Evolutionary conservation across 2,113 vertebrate species (phyloP).

Genomic region (Pao palembangensis): DNA sequence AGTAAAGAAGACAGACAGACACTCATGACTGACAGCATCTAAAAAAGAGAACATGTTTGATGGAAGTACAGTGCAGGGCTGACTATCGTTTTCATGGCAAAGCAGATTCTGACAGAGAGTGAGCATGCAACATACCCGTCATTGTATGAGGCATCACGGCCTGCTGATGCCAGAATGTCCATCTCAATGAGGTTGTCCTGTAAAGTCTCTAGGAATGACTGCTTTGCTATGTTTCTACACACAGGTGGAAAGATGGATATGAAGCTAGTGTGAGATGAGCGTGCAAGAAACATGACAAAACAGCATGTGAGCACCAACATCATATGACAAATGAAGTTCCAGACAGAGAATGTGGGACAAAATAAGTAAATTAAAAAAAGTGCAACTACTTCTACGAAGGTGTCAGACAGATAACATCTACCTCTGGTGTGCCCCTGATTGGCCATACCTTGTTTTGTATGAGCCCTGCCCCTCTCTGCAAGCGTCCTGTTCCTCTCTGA

Average conservation of each 20-base stretch:
- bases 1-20: conserved; percentile 36
- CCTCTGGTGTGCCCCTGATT: conserved; percentile 34
- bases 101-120: conserved; percentile 61
- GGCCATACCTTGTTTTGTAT: conserved; percentile 79
- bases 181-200: conserved; percentile 99
- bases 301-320: conserved; percentile 48
- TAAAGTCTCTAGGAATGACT: conserved; percentile 99
- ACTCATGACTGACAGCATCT: conserved; percentile 44
- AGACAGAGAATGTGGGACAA: conserved; percentile 44
- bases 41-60: conserved; percentile 37
- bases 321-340: conserved; percentile 47
- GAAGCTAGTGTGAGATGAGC: conserved; percentile 91
- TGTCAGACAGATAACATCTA: conserved; percentile 61
- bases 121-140: conserved; percentile 91
- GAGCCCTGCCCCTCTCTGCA: conserved; percentile 83
- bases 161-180: conserved; percentile 96
- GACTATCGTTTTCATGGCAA: conserved; percentile 54
- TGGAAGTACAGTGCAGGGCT: conserved; percentile 44
- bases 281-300: conserved; percentile 68
- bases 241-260: conserved; percentile 94
- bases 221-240: conserved; percentile 99
- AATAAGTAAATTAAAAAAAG: conserved; percentile 10
- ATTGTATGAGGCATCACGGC: conserved; percentile 88
- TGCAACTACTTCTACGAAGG: conserved; percentile 70
- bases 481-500: conserved; percentile 79